Percentiles rank a stretch among this genome's conserved stretches.
phyloP scores from a whole-genome alignment of 2,113 vertebrate genomes.

The Columbina picui region DNA sequence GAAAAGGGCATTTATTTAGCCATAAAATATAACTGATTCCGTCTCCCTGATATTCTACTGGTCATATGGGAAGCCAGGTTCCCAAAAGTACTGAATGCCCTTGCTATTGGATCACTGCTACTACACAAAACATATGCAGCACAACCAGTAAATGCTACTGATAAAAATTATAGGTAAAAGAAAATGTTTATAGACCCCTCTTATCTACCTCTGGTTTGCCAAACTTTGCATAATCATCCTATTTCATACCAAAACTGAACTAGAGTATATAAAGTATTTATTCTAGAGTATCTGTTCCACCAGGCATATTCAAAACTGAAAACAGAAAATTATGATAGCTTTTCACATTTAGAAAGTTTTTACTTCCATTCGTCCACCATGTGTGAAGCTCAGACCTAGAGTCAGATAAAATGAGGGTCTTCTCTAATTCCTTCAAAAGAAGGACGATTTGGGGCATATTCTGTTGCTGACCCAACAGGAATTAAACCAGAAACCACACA shows the following conservation, averaged over 20 bases:
- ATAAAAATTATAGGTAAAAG: background rate
- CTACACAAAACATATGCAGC: background rate
- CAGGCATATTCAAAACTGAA: background rate
- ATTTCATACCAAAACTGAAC: background rate
- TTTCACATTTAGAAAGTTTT: background rate
- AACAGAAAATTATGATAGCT: background rate
- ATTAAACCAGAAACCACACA: background rate
- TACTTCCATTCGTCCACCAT: background rate
- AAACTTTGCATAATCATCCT: background rate
- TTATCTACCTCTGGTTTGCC: background rate
- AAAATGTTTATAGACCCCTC: background rate
- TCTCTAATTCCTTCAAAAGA: background rate
- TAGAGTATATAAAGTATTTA: background rate
- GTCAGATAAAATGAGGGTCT: background rate
- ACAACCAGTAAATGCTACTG: background rate
- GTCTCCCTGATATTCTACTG: background rate
- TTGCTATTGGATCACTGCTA: background rate
- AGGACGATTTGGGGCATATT: background rate
- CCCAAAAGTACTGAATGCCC: background rate
- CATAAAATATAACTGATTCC: background rate
- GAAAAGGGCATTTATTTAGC: background rate
- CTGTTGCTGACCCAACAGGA: background rate
- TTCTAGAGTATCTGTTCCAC: background rate
- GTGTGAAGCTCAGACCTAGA: background rate
- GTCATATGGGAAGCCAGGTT: background rate